Percentiles rank a stretch among this genome's conserved stretches.
These are phyloP conservation scores for Orchesella cincta DNA, from an alignment of 1,140 invertebrate genomes.

Conservation along the genomic window DNA sequence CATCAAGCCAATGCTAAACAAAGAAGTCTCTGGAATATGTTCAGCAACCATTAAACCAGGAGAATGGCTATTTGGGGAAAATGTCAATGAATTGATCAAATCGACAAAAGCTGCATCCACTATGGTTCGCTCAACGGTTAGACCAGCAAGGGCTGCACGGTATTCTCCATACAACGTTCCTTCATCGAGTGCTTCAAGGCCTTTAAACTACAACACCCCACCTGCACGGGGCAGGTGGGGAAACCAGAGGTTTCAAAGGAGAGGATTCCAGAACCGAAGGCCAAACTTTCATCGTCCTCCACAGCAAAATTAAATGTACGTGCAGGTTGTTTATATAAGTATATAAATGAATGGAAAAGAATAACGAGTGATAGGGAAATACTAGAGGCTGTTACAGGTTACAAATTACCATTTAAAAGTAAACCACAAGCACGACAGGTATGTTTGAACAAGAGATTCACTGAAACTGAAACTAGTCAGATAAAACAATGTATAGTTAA, in stretches of 20 bases:
- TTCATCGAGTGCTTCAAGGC: no score
- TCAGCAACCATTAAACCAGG: not conserved
- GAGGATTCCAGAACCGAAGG: not conserved
- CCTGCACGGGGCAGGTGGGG: no score
- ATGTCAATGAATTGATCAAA: conserved; percentile 7
- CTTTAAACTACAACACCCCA: no score
- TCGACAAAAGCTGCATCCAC: not conserved
- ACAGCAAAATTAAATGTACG: not conserved
- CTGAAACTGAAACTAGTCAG: not conserved
- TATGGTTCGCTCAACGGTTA: not conserved
- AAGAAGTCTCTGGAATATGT: conserved; percentile 1
- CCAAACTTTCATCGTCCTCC: no score
- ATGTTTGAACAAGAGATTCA: not conserved
- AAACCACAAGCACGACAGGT: not conserved
- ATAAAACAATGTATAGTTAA: not conserved
- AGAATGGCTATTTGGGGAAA: conserved; percentile 35
- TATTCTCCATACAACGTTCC: no score
- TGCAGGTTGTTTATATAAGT: conserved; percentile 2
- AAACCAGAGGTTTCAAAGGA: no score
- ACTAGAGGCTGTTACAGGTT: not conserved
- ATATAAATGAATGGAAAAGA: not conserved
- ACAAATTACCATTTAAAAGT: not conserved
- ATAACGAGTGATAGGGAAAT: not conserved
- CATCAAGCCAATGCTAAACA: not conserved
- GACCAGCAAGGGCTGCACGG: no score